Base-by-base conservation (phyloP, 2,888 invertebrate species). In the Pristionchus entomophagus region DNA sequence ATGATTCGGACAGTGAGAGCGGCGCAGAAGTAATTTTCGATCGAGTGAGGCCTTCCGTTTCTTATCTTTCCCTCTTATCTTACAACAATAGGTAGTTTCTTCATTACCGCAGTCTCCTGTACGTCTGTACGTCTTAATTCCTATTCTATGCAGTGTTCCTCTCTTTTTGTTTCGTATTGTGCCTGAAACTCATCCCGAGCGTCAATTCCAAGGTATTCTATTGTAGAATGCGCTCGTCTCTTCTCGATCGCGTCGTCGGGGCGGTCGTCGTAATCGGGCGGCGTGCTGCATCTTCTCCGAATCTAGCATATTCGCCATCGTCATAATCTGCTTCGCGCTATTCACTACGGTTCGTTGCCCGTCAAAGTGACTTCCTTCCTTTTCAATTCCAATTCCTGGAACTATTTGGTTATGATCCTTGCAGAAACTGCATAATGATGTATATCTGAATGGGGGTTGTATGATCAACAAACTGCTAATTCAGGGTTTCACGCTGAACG, bases 281-380 rank as follows among this genome's bases (percentile, higher is more conserved):
- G 83, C 83, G n/a, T 84, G 83, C 32, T 84, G 83, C 32, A 45
- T 84, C 65, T 84, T 84, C 65, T 45, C 83, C 32, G 83, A 84
- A 38, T 84, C 83, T 0, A 22, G 22, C 32, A 45, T 84, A 14
- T 84, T 84, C 56, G 62, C 83, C 32, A 62, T 84, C 8, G 29
- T 84, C 49, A 56, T 84, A 5, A 26, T 84, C 45, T 65, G 38
- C 45, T 45, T 45, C 45, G 83, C 83, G 38, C 65, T 65, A 0
- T 84, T 84, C 49, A 49, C 49, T 29, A 65, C 83, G 83, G 83
- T 84, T 2, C 5, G 65, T 84, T 41, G n/a, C n/a, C n/a, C 56
- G 22, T n/a, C 3, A 22, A 19, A 14, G 19, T 51, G 5, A 26
- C 5, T 45, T 78, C 26, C 8, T n/a, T n/a, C n/a, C n/a, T n/a